phyloP scores from a whole-genome alignment of 2,888 invertebrate species.

The Melanostoma mellinum region DNA sequence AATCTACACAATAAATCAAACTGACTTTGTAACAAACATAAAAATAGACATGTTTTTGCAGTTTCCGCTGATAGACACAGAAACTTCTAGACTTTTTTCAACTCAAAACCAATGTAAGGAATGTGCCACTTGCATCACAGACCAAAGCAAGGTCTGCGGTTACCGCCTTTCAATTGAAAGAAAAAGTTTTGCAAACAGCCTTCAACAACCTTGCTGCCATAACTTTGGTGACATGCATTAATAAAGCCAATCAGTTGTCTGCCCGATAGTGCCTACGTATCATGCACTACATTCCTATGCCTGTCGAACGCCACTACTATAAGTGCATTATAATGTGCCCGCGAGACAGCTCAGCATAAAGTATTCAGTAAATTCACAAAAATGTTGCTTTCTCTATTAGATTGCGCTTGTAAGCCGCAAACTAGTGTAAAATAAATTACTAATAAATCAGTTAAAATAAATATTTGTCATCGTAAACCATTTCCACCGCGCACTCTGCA shows the following conservation, averaged over 20 bases:
- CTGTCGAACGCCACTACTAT: conserved; percentile 9
- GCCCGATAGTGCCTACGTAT: conserved; percentile 20
- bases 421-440: background rate
- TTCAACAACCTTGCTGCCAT: conserved; percentile 38
- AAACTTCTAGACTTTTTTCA: no score
- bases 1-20: no score
- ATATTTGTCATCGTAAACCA: conserved; percentile 35
- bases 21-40: no score
- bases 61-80: no score
- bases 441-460: conserved; percentile 60
- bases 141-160: no score
- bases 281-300: conserved; percentile 8
- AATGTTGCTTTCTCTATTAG: background rate
- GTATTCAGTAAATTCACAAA: background rate
- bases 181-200: conserved; percentile 14
- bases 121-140: no score
- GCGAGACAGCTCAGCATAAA: background rate
- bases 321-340: conserved; percentile 32
- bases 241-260: conserved; percentile 24
- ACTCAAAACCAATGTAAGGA: no score
- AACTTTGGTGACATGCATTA: conserved; percentile 33
- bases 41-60: no score
- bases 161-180: conserved; percentile 3
- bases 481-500: conserved; percentile 38
- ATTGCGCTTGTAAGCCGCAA: background rate